Evolutionary conservation across 1,140 invertebrate species (phyloP).

Genomic region (Heliothis subflexa): DNA sequence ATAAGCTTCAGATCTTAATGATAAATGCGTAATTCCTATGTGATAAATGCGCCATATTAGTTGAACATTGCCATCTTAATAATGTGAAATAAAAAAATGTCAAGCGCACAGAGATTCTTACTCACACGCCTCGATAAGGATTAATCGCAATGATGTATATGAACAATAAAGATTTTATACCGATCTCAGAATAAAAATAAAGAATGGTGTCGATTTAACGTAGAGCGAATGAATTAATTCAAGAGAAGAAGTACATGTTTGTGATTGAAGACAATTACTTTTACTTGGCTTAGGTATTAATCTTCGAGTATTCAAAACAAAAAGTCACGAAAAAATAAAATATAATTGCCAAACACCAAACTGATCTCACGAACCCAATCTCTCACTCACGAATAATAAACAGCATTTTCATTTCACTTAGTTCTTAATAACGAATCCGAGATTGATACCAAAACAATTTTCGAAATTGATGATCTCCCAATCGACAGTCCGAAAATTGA

Average conservation of each 20-base stretch:
- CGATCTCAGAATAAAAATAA: conserved; percentile 30
- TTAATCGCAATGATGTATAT: conserved; percentile 43
- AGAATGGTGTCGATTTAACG: conserved; percentile 5
- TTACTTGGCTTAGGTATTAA: conserved; percentile 5
- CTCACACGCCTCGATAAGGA: conserved; percentile 25
- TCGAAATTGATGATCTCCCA: conserved; percentile 49
- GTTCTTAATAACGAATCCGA: conserved; percentile 44
- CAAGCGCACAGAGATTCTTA: conserved; percentile 36
- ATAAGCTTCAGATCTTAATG: conserved; percentile 15
- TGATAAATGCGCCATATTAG: conserved; percentile 41
- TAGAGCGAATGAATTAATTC: conserved; percentile 28
- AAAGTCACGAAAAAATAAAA: neutral
- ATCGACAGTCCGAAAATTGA: conserved; percentile 57
- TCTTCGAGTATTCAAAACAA: neutral
- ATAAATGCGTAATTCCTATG: conserved; percentile 29
- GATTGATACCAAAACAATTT: conserved; percentile 47
- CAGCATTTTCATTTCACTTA: conserved; percentile 44
- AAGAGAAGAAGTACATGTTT: conserved; percentile 1
- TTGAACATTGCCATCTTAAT: conserved; percentile 40
- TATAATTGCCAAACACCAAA: conserved; percentile 7
- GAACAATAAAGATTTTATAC: conserved; percentile 43
- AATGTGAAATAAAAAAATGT: conserved; percentile 37
- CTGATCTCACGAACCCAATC: conserved; percentile 34
- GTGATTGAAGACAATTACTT: conserved; percentile 24
- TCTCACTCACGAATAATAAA: conserved; percentile 22